These are phyloP conservation scores for Parotocinclus haroldoi DNA, from an alignment of 2,797 vertebrate genomes.

Conservation along the genomic window DNA sequence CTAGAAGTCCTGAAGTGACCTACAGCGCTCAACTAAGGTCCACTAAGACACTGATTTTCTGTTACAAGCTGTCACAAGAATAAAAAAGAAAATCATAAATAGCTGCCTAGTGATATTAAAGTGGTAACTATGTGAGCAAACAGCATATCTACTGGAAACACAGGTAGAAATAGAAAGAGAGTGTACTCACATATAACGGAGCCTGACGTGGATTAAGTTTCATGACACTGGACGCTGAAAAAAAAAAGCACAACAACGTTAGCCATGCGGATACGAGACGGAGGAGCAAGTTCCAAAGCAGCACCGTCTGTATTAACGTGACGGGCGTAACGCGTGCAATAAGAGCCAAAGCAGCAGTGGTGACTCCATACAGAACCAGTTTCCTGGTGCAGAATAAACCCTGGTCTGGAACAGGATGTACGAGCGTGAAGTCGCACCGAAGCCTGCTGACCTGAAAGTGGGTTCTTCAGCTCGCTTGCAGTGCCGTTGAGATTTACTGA, in stretches of 20 bases:
- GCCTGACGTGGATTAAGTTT: constrained; percentile 98
- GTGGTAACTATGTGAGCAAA: neutral
- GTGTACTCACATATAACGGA: constrained; percentile 92
- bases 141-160: neutral
- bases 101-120: neutral
- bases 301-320: no score
- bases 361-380: neutral
- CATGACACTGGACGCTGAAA: constrained; percentile 92
- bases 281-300: no score
- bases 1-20: neutral
- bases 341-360: neutral
- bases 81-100: no score
- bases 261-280: neutral
- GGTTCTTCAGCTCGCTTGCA: no score
- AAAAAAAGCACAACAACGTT: constrained; percentile 53
- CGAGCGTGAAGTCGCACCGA: neutral
- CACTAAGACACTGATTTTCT: no score
- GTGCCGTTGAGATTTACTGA: no score
- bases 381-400: neutral
- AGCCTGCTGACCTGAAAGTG: neutral
- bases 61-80: no score
- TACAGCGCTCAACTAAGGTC: no score
- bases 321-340: neutral
- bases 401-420: neutral
- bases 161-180: constrained; percentile 7